These are phyloP conservation scores for Kryphioiulus occultus DNA, from an alignment of 2,888 invertebrate genomes.

Conservation along the genomic window DNA sequence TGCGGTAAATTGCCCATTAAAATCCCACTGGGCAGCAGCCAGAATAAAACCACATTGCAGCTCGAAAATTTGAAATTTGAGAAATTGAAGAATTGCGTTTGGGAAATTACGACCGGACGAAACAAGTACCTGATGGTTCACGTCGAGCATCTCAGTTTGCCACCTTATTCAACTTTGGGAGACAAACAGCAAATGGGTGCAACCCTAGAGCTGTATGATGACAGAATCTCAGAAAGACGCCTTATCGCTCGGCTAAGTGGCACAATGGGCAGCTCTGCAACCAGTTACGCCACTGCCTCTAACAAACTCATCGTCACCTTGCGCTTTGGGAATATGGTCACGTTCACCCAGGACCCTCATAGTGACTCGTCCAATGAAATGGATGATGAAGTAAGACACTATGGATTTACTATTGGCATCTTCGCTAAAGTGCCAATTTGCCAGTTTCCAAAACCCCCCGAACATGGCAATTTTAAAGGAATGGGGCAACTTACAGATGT, in stretches of 20 bases:
- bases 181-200: not conserved
- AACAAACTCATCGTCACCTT: conserved; percentile 20
- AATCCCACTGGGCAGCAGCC: not conserved
- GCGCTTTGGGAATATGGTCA: not conserved
- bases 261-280: not conserved
- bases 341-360: not conserved
- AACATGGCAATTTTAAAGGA: conserved; percentile 43
- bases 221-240: conserved; percentile 14
- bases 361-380: not conserved
- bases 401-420: not conserved
- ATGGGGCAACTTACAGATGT: not conserved
- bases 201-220: not conserved
- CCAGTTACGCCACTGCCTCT: not conserved
- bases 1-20: not conserved
- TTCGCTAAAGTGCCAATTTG: not conserved
- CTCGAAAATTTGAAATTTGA: not conserved
- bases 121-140: not conserved
- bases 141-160: not conserved
- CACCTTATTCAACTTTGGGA: not conserved
- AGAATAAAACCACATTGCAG: not conserved
- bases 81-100: not conserved
- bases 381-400: not conserved
- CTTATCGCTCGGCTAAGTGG: not conserved
- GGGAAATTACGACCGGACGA: not conserved
- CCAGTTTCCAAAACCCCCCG: conserved; percentile 9